A percentile compares a stretch with the other conserved stretches of the same genome.
Evolutionary conservation across 2,888 invertebrate genomes (phyloP).

Genomic region (Amaurobius ferox): DNA sequence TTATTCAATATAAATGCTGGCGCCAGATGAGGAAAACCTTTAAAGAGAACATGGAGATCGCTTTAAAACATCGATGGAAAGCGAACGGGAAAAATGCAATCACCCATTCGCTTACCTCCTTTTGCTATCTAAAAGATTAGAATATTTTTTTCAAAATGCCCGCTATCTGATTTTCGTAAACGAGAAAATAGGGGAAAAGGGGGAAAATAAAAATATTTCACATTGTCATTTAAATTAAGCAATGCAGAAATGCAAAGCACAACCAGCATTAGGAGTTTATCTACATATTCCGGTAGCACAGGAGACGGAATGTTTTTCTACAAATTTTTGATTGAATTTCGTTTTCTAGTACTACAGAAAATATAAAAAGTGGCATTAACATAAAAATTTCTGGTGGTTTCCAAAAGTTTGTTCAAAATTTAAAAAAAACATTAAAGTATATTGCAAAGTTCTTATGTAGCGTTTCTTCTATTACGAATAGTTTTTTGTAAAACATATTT

Average conservation of each 20-base stretch:
- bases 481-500: too few species aligned
- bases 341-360: too few species aligned
- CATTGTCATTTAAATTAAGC: background rate
- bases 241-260: background rate
- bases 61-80: slow-evolving; percentile 20
- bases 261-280: too few species aligned
- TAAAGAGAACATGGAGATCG: slow-evolving; percentile 32
- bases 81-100: slow-evolving; percentile 24
- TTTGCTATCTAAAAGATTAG: background rate
- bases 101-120: slow-evolving; percentile 17
- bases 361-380: too few species aligned
- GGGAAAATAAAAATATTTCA: background rate
- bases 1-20: slow-evolving; percentile 44
- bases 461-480: too few species aligned
- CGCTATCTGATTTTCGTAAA: background rate
- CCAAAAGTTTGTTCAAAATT: too few species aligned
- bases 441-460: too few species aligned
- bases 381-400: too few species aligned
- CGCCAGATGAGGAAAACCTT: slow-evolving; percentile 47
- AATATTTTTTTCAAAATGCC: background rate
- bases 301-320: too few species aligned
- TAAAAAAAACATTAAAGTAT: too few species aligned
- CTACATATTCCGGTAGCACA: too few species aligned
- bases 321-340: too few species aligned
- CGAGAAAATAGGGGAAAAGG: background rate